These are phyloP conservation scores for Python bivittatus DNA, from an alignment of 2,113 vertebrate genomes.

Conservation along the genomic window DNA sequence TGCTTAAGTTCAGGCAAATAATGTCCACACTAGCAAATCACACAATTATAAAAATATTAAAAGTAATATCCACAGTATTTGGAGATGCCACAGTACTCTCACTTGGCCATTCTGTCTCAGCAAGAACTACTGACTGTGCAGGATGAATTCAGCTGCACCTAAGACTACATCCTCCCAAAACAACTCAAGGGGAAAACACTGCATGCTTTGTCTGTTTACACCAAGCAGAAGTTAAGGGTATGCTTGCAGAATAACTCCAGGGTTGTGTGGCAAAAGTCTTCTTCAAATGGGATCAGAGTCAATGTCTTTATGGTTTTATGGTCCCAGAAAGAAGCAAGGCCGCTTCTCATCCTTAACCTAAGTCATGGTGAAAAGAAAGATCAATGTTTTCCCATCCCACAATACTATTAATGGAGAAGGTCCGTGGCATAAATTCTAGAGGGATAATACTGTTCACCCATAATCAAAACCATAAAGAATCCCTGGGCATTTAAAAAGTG, in stretches of 20 bases:
- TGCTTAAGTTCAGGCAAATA: neutral
- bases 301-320: neutral
- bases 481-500: neutral
- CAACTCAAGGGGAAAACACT: neutral
- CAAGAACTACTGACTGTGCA: neutral
- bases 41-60: neutral
- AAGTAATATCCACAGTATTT: neutral
- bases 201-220: neutral
- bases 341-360: neutral
- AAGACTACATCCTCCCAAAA: neutral
- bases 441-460: neutral
- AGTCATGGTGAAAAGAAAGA: neutral
- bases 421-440: neutral
- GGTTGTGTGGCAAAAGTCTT: neutral
- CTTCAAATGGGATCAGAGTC: neutral
- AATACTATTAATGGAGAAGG: neutral
- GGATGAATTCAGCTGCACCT: neutral
- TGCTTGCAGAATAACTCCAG: neutral
- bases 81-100: neutral
- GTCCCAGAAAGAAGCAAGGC: neutral
- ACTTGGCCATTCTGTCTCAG: neutral
- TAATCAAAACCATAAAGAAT: too few relatives aligned
- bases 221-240: neutral
- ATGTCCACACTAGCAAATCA: neutral
- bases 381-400: neutral